Evolutionary conservation across 2,888 invertebrate species (phyloP), one percentile per base, ranked within the genome.

Genomic region (Matsumyia berberina): DNA sequence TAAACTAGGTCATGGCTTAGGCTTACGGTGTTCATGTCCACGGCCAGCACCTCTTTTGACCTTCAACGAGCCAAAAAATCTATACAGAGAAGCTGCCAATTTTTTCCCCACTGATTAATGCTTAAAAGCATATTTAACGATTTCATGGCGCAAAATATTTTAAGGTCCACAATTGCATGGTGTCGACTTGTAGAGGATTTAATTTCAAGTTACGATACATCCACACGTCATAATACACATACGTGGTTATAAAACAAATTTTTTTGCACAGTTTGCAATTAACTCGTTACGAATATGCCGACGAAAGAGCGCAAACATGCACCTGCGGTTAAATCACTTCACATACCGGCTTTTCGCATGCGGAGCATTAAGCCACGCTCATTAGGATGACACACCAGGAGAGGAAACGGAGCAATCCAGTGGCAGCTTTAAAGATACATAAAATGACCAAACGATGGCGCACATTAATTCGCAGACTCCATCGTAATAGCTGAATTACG

Each of bases 401-500:
- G 37, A 57, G 29, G 6, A 44, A 42, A 6, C 2, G 15, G 1
- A 31, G 44, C 15, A 24, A 11, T 9, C 8, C 33, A 5, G 1
- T 33, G 8, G 33, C 2, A 42, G 42, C 42, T 11, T 24, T 11
- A 17, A 46, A 46, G 8, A 24, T 24, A 46, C 49, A 31, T 51
- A 9, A 55, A 7, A 55, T 35, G 17, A 15, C 12, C 29, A 46
- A 62, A 42, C 11, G 35, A 49, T 58, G 55, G 31, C 24, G 37
- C 60, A n/a, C 12, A 31, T 55, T 24, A 44, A 55, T 53, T 73
- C 33, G 35, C 12, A 35, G 42, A 24, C 53, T 53, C 53, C 33
- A 44, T 44, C 62, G 44, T 31, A 51, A 44, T 53, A 42, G 24
- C 35, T 24, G 24, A 64, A 64, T 55, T 70, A 33, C 42, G 8